Conservation (phyloP, 2,113 vertebrate species). For the Rana temporaria region DNA sequence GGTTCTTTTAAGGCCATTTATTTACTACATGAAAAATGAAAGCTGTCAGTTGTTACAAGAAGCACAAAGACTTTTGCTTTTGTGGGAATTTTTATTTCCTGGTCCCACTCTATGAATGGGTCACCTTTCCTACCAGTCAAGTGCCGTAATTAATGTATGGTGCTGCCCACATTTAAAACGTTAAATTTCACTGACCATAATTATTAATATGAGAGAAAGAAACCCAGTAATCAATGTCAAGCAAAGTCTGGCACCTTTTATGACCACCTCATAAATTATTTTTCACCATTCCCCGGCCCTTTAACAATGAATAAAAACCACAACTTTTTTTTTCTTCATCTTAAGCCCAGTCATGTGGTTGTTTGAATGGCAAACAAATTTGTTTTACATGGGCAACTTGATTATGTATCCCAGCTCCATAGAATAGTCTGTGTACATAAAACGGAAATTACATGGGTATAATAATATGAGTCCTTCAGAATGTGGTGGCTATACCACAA, state of each 20-base stretch:
- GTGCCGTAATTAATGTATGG: constrained; percentile 67
- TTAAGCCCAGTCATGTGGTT: constrained; percentile 51
- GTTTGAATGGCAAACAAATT: constrained; percentile 55
- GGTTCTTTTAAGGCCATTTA: constrained; percentile 61
- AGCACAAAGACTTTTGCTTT: constrained; percentile 63
- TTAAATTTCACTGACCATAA: constrained; percentile 68
- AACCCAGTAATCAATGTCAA: constrained; percentile 52
- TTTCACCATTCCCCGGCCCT: constrained; percentile 18
- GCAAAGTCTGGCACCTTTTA: constrained; percentile 55
- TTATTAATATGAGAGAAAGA: constrained; percentile 60
- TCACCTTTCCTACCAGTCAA: constrained; percentile 67
- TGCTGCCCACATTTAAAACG: constrained; percentile 60
- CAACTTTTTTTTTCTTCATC: constrained; percentile 45
- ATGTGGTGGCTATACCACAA: constrained; percentile 44
- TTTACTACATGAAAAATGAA: constrained; percentile 65
- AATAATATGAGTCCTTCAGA: constrained; percentile 35
- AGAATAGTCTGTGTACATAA: constrained; percentile 21
- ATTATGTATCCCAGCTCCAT: constrained; percentile 54
- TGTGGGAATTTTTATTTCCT: constrained; percentile 61
- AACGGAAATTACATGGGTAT: constrained; percentile 53
- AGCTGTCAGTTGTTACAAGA: constrained; percentile 64
- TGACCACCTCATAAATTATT: constrained; percentile 57
- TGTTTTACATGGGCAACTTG: constrained; percentile 43
- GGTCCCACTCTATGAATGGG: constrained; percentile 65
- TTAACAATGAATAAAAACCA: constrained; percentile 48